Base-by-base conservation (phyloP, 2,113 vertebrate species). In the Uropsilus gracilis region DNA sequence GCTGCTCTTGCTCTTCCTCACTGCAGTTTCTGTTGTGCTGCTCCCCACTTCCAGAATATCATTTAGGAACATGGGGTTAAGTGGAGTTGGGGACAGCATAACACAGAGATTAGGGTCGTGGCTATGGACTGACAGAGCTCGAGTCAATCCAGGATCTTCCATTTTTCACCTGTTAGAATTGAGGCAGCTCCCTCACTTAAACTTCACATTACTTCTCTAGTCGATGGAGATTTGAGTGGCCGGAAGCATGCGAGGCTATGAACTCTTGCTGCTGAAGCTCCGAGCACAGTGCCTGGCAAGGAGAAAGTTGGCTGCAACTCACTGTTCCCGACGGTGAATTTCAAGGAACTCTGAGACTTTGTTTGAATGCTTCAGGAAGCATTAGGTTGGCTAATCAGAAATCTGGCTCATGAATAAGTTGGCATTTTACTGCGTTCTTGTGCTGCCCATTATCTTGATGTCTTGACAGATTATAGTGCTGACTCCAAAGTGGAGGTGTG, bases 231-330 rank as follows among this genome's bases (percentile, higher is more conserved):
- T 5, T 3, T 2, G 12, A 57, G 28, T 4, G 53, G 10, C 5
- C 26, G 34, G 2, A 18, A 18, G 57, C n/a, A 53, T 12, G 13
- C 1, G 55, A 46, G 28, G 57, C 1, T 4, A 3, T 6, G 57
- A 44, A 17, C 3, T 0, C 18, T 30, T 24, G 30, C 1, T 13
- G 8, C 16, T 8, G 16, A 37, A 28, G 30, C 4, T 6, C 32
- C 1, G 0, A 57, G 50, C 34, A 6, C 1, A 22, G 72, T 39
- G 37, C 42, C 37, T 63, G 83, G 18, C 42, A 22, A 1, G 4
- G 30, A 55, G 28, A 26, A 10, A 46, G 26, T n/a, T 2, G 44
- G 39, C 24, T 55, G 5, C 69, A 34, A 13, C 42, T 26, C 42
- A 28, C 11, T 34, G 20, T 12, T 16, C 11, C 32, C 32, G 17